These are phyloP conservation scores for Cyanistes caeruleus DNA, from an alignment of 2,113 vertebrate species.

Conservation along the genomic window DNA sequence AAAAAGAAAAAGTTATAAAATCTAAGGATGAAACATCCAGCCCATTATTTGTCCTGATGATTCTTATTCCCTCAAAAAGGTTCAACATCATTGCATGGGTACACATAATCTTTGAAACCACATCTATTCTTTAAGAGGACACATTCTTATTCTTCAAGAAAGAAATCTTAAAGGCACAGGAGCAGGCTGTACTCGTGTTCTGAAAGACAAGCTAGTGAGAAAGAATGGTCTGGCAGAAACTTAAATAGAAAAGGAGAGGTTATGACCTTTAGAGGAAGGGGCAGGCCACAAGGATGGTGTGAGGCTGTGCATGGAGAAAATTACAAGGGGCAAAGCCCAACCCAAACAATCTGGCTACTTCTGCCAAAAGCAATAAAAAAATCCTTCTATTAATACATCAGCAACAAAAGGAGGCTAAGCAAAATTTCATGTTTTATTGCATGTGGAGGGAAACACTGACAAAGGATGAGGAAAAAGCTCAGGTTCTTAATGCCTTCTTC, in stretches of 20 bases:
- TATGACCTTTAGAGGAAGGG: neutral
- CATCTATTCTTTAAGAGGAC: neutral
- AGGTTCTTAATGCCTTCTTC: neutral
- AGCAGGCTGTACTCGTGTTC: neutral
- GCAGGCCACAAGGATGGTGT: neutral
- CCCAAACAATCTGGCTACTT: neutral
- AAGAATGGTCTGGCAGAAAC: neutral
- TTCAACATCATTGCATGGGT: neutral
- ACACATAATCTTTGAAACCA: neutral
- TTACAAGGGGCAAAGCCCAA: neutral
- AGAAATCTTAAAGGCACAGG: neutral
- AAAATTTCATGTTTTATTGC: neutral
- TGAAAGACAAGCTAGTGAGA: neutral
- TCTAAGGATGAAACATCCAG: neutral
- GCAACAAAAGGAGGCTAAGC: neutral
- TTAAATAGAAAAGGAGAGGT: neutral
- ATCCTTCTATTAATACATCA: neutral
- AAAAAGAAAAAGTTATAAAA: neutral
- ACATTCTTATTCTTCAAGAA: neutral
- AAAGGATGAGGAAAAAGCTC: neutral
- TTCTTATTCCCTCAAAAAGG: neutral
- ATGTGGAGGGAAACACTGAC: neutral
- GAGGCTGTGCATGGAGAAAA: neutral
- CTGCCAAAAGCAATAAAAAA: neutral
- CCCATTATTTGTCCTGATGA: neutral